Base-by-base conservation (phyloP, 2,888 invertebrate species). In the Macaria liturata region DNA sequence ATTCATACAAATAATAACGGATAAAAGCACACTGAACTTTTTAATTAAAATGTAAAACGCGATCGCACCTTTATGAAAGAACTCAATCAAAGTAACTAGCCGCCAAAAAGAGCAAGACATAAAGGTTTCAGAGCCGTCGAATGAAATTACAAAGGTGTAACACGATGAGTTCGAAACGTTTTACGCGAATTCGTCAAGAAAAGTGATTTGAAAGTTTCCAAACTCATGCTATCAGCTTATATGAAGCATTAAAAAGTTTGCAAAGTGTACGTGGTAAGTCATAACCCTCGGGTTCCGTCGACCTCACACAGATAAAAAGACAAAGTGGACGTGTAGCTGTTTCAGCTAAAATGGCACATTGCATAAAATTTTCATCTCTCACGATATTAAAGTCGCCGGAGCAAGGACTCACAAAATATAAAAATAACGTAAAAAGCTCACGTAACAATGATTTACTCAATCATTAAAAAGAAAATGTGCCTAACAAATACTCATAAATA, bases 81-180 rank as follows among this genome's bases (percentile, higher is more conserved):
- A 76, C 78, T 84, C 76, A 69, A 83, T 84, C 81, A 80, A 80
- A 74, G 71, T 78, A 76, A 84, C 76, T 79, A 74, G 72, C 71
- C 70, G 62, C 66, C 70, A 70, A 74, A 73, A 71, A 78, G 75
- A 78, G 76, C 51, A 44, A 49, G 48, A 37, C 49, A 49, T 72
- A 63, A 74, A 68, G 59, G 55, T 57, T 59, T 60, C 47, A 57
- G 48, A 46, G 32, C 59, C 55, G 57, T 53, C 59, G 61, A 61
- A 66, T 68, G 62, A 67, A 66, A 67, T 64, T 64, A 68, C 62
- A 47, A 57, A 61, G 61, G 59, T 57, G 57, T 59, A 62, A 54
- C 51, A 49, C 32, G 66, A 64, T 66, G 65, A 64, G 65, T 65
- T 66, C 50, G 54, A 61, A 64, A 61, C 64, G 62, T 56, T 67